A percentile compares a stretch with the other conserved stretches of the same genome.
These are phyloP conservation scores for Tricholaema leucomelas DNA, from an alignment of 2,113 vertebrate species.

Conservation along the genomic window DNA sequence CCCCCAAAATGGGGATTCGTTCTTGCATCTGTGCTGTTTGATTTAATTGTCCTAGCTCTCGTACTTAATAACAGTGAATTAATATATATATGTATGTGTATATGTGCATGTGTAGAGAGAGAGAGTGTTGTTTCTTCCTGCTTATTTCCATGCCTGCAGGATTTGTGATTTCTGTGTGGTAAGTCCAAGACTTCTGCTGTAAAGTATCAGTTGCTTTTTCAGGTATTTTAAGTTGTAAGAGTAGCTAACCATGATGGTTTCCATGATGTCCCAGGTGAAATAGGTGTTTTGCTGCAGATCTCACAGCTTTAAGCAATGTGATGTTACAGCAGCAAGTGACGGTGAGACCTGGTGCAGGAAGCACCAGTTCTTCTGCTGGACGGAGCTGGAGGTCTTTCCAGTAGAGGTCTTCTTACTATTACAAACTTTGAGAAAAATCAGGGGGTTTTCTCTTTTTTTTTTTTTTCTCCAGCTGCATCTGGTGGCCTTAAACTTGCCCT, in stretches of 20 bases:
- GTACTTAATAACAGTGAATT: neutral
- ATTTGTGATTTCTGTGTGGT: neutral
- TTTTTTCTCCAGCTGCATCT: conserved; percentile 82
- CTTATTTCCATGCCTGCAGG: neutral
- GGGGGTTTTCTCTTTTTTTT: neutral
- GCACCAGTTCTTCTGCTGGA: neutral
- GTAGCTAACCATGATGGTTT: neutral
- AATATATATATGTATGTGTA: no score
- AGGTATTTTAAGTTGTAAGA: neutral
- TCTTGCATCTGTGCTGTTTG: neutral
- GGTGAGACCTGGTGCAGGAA: neutral
- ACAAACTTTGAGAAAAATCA: fast-evolving
- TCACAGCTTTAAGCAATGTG: neutral
- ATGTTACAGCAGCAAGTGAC: neutral
- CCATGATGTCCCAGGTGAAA: neutral
- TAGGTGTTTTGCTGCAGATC: neutral
- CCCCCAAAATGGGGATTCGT: neutral
- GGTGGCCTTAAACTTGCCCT: conserved; percentile 89
- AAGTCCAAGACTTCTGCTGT: neutral
- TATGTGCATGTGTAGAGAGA: neutral
- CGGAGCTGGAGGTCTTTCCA: neutral
- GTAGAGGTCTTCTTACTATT: neutral
- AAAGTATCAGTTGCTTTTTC: neutral
- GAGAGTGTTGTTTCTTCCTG: neutral
- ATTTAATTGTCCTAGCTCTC: neutral